Base-by-base conservation (phyloP, 2,113 vertebrate species). In the Mugil cephalus region DNA sequence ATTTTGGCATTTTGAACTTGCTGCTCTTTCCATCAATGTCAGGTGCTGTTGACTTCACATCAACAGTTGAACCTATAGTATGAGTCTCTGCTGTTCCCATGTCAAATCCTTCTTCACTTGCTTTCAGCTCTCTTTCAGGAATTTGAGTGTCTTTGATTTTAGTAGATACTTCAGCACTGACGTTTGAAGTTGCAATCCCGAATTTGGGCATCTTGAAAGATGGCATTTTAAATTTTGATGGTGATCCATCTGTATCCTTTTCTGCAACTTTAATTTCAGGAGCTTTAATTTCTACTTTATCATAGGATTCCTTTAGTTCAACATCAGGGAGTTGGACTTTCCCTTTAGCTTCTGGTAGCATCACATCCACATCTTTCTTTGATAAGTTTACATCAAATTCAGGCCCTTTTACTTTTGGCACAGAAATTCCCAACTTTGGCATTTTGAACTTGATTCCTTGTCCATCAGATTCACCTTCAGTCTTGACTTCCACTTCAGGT, bases 201-300 rank as follows among this genome's bases (percentile, higher is more conserved):
- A 90, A 79, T 84, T 63, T 84, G 0, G 89, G 85, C 8, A 88
- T 7, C 68, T 86, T 89, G 10, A 90, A 82, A 15, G 50, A 21
- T 4, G 86, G 83, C 65, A 88, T 63, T 54, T 86, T 90, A 53
- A 83, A 87, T 71, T 83, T 86, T 47, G 52, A 77, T 59, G 72
- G 52, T 13, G 84, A 73, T 45, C 7, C 79, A 50, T 84, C 71
- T 35, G 11, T 9, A 34, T 47, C 8, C 5, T 39, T n/a, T 10
- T 17, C 38, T 11, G 4, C 13, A 24, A 38, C 19, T 51, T 74
- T 21, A 1, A 52, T 47, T 1, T 74, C 66, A 40, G 67, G 35
- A 48, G 46, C 13, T 53, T n/a, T 72, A 0, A 78, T 12, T 7
- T 81, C 65, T 0, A 54, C 13, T 11, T 76, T 34, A 24, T 14